Base-by-base conservation (phyloP, 1,140 invertebrate species). In the Marisa cornuarietis region DNA sequence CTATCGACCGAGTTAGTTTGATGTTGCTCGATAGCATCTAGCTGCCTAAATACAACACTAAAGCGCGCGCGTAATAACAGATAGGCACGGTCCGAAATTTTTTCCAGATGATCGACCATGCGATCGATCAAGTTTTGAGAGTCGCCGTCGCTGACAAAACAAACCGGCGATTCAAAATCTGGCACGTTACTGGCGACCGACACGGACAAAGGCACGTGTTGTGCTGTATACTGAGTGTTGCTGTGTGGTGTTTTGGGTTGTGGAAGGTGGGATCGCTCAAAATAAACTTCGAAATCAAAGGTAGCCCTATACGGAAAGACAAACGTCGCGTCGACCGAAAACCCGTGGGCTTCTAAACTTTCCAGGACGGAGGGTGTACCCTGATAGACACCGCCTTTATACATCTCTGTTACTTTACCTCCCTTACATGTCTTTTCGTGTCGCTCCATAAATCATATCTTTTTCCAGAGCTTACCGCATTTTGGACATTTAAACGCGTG, bases 71-170 rank as follows among this genome's bases (percentile, higher is more conserved):
- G 6, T 42, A 79, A 62, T 9, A 72, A 42, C 4, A 16, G 16
- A 58, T 8, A 73, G 9, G 78, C 7, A 0, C 31, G 11, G 18
- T 71, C 68, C 11, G 69, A 18, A n/a, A 79, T 73, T 42, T 26
- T 22, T 63, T 71, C 71, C 11, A 79, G 58, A 31, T 73, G 58
- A 54, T 73, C 78, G 7, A 68, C 22, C 78, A 79, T 79, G 5
- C 58, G 6, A 63, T 72, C 69, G 10, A 79, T 24, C 22, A 74
- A 18, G 13, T 16, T n/a, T 58, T 74, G 72, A 54, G 72, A 54
- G n/a, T 74, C n/a, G 10, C 72, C 72, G 14, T 54, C 20, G 52
- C 51, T 74, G 52, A 74, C 52, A 51, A 74, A 74, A 49, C 52
- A 74, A n/a, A 54, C 24, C 14, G 72, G 51, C 26, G n/a, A 24